Conservation (phyloP, 2,113 vertebrate species). For the Solea senegalensis region DNA sequence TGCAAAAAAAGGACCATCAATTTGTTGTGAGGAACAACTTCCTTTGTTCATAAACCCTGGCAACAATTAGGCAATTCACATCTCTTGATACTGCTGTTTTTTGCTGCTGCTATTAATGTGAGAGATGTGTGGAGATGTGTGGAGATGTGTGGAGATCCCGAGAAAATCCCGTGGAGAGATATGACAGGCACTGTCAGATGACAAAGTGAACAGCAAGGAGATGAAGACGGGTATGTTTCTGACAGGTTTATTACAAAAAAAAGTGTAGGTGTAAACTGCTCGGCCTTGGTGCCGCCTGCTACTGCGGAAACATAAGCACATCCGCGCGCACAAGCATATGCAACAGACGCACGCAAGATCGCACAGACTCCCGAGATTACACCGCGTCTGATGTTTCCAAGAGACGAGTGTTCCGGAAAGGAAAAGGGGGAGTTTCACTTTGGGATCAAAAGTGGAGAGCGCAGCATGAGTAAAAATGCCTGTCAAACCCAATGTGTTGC, state of each 20-base stretch:
- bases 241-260: constrained; percentile 64
- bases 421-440: background rate
- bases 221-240: constrained; percentile 58
- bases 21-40: background rate
- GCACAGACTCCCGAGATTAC: background rate
- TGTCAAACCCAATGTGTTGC: background rate
- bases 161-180: constrained; percentile 36
- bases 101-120: constrained; percentile 8
- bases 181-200: constrained; percentile 67
- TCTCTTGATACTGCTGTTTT: constrained; percentile 1
- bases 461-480: constrained; percentile 2
- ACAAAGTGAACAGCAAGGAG: constrained; percentile 59
- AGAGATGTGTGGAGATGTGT: background rate
- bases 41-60: constrained; percentile 1
- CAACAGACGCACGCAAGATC: constrained; percentile 9
- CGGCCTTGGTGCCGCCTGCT: constrained; percentile 33
- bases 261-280: constrained; percentile 40
- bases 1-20: background rate
- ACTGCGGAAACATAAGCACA: background rate
- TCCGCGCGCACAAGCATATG: background rate
- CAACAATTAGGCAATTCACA: constrained; percentile 2
- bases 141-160: background rate
- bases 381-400: background rate
- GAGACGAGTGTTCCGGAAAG: background rate
- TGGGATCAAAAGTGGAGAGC: background rate